Conservation (phyloP, 2,797 vertebrate genomes). For the Fringilla coelebs region DNA sequence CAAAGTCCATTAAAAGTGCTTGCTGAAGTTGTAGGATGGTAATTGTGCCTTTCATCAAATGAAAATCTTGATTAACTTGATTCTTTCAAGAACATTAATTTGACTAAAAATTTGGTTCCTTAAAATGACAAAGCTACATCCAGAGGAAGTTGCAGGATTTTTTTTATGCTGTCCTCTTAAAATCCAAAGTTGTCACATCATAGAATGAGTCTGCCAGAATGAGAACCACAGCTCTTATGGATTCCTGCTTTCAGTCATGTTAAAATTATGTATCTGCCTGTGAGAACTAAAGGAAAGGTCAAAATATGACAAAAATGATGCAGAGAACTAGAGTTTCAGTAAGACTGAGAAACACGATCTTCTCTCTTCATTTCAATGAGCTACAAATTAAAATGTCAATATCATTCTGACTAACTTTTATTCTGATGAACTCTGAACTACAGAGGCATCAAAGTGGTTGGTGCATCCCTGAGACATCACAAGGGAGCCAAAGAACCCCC, state of each 20-base stretch:
- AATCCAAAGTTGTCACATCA: background rate
- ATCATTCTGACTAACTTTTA: background rate
- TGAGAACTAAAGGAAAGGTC: background rate
- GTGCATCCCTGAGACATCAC: background rate
- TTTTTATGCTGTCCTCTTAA: background rate
- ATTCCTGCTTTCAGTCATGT: background rate
- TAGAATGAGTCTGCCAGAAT: background rate
- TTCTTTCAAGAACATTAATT: background rate
- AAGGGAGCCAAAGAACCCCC: background rate
- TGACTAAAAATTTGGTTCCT: background rate
- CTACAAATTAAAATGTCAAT: background rate
- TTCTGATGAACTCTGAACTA: background rate
- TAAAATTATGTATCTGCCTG: background rate
- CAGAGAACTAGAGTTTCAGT: background rate
- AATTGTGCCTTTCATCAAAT: background rate
- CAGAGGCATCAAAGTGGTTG: background rate
- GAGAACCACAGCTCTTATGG: background rate
- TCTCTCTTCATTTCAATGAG: background rate
- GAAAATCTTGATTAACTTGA: background rate
- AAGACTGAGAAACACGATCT: background rate
- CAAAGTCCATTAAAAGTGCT: background rate
- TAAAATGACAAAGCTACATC: background rate
- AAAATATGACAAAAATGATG: background rate
- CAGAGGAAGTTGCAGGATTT: background rate
- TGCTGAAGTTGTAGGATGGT: background rate